These are phyloP conservation scores for Oryzias melastigma DNA, from an alignment of 2,113 vertebrate species.

Conservation along the genomic window DNA sequence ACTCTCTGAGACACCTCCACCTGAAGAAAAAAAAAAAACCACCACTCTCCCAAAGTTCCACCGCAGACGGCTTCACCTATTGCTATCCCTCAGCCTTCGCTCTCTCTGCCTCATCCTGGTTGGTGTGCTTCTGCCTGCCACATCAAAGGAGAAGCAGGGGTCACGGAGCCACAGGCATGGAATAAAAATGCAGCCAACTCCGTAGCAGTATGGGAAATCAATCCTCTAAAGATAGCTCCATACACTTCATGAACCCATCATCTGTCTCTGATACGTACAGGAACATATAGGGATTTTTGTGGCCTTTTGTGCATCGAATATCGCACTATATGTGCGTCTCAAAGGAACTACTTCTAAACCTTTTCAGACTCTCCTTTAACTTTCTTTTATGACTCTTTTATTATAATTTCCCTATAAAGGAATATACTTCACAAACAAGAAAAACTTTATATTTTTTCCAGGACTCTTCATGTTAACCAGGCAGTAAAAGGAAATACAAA, in stretches of 20 bases:
- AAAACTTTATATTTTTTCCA: conserved; percentile 8
- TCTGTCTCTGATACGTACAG: conserved; percentile 68
- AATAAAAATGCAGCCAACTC: conserved; percentile 91
- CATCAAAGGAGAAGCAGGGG: conserved; percentile 98
- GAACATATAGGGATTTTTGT: conserved; percentile 55
- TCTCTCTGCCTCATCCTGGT: conserved; percentile 70
- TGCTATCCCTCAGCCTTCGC: conserved; percentile 81
- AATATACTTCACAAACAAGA: not conserved
- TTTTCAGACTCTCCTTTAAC: not conserved
- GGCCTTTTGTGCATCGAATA: conserved; percentile 42
- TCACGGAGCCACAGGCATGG: conserved; percentile 89
- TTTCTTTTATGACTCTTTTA: too few species aligned
- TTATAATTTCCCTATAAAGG: too few species aligned
- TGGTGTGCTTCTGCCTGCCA: conserved; percentile 84
- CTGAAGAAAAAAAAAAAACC: conserved; percentile 46
- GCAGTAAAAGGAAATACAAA: conserved; percentile 15
- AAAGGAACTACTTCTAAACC: conserved; percentile 14
- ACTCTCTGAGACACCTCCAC: conserved; percentile 50
- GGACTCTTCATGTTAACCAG: not conserved
- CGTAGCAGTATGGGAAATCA: conserved; percentile 83
- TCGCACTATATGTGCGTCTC: conserved; percentile 20
- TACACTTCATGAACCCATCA: conserved; percentile 77
- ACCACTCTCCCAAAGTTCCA: conserved; percentile 62
- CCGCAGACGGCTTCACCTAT: conserved; percentile 79
- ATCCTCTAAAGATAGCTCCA: conserved; percentile 82